Conservation (phyloP, 2,888 invertebrate species). For the Alcis repandata region DNA sequence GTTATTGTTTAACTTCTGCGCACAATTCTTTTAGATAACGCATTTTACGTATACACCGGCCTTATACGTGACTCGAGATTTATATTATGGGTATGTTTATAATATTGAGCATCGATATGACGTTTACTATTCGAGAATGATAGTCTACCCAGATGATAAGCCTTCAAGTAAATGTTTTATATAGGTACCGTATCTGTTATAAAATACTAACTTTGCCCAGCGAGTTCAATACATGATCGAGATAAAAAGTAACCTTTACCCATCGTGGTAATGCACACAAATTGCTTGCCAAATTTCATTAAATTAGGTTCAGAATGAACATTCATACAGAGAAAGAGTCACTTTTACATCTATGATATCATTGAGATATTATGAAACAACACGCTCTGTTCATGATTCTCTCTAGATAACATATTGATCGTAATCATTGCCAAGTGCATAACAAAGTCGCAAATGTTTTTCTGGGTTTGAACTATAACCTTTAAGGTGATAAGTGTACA, state of each 20-base stretch:
- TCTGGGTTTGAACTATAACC: conserved; percentile 12
- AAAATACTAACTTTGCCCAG: too few relatives aligned
- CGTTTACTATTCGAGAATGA: conserved; percentile 2
- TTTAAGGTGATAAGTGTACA: conserved; percentile 24
- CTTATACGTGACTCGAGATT: conserved; percentile 49
- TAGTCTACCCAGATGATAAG: too few relatives aligned
- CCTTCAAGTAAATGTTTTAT: too few relatives aligned
- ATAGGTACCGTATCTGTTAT: too few relatives aligned
- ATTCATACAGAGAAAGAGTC: too few relatives aligned
- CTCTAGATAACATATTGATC: neutral
- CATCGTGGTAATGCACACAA: too few relatives aligned
- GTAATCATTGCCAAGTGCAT: conserved; percentile 1
- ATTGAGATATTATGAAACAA: neutral
- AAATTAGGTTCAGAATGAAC: too few relatives aligned
- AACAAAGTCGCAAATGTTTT: conserved; percentile 5
- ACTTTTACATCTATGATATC: too few relatives aligned
- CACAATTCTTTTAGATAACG: conserved; percentile 52
- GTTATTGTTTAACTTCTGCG: conserved; percentile 55
- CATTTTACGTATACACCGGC: conserved; percentile 49
- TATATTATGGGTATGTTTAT: conserved; percentile 28
- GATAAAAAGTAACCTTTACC: too few relatives aligned
- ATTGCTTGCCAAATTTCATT: too few relatives aligned
- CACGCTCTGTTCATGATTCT: neutral
- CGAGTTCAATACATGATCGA: too few relatives aligned
- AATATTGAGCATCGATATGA: conserved; percentile 19